These are phyloP conservation scores for Holocentrus rufus DNA, from an alignment of 2,797 vertebrate genomes.

Conservation along the genomic window DNA sequence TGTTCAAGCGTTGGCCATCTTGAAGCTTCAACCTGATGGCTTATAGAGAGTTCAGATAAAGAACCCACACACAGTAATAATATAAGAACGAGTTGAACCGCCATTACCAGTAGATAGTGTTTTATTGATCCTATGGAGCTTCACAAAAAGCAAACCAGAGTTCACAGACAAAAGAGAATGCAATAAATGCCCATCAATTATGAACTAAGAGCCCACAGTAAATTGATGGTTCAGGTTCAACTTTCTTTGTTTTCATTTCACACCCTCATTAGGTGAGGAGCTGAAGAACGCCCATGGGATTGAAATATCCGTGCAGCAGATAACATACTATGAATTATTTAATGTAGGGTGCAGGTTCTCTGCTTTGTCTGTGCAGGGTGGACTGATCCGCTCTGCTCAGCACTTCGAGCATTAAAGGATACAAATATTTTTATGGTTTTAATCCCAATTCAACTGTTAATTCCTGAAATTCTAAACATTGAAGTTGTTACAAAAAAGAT, in stretches of 20 bases:
- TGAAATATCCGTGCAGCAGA: background rate
- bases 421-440: background rate
- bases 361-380: background rate
- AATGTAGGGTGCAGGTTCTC: background rate
- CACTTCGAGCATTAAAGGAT: background rate
- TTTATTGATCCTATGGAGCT: background rate
- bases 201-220: no score
- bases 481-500: no score
- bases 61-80: conserved; percentile 1
- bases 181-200: background rate
- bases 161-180: background rate
- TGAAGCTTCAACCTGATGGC: conserved; percentile 23
- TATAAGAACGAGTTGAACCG: background rate
- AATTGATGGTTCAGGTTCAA: no score
- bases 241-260: background rate
- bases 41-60: conserved; percentile 41
- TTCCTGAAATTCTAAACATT: no score
- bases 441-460: background rate
- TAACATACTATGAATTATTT: no score
- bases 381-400: no score
- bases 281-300: background rate
- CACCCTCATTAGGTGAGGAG: background rate
- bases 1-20: background rate
- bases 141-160: background rate
- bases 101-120: no score